Evolutionary conservation across 2,113 vertebrate genomes (phyloP), one percentile per base, ranked within the genome.

Genomic region (Stigmatopora nigra): DNA sequence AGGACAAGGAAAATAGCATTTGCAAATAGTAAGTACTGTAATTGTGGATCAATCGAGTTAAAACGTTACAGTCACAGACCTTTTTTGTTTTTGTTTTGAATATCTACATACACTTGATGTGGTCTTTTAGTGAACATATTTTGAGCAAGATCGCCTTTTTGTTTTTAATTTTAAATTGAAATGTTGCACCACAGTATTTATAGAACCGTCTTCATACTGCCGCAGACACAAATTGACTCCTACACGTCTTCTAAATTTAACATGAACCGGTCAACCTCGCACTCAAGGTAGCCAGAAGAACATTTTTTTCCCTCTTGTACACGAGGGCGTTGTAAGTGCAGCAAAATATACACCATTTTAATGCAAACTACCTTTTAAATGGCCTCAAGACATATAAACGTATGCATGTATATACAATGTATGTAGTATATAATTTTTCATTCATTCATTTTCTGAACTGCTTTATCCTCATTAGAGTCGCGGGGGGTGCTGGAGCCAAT

Each of bases 121-220:
- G 59, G 5, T 22, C 41, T 44, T 22, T 13, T 12, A 22, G 22
- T 16, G 22, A 56, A 12, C 44, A 58, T 52, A 72, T 41, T 10
- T 41, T 7, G 75, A 64, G 65, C 68, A 67, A 13, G 14, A 44
- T 4, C 4, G 17, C 31, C 10, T 44, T 56, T 78, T 12, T 22
- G 57, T 56, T 41, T 64, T 52, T 20, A 14, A 47, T 78, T 19
- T 35, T 58, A 49, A 44, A 73, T 64, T 80, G 25, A 48, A 74
- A 59, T 64, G 59, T 53, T 11, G 19, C 41, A 25, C 72, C 88
- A 41, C 38, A 7, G 38, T 41, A 88, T 86, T 82, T 81, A 77
- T 86, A 84, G 77, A 68, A 60, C 49, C 17, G 60, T 73, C 70
- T 68, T 84, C 79, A 72, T 20, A 20, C 35, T 20, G 57, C 48